Evolutionary conservation across 2,888 invertebrate genomes (phyloP), one percentile per base, ranked within the genome.

Genomic region (Barypeithes pellucidus): DNA sequence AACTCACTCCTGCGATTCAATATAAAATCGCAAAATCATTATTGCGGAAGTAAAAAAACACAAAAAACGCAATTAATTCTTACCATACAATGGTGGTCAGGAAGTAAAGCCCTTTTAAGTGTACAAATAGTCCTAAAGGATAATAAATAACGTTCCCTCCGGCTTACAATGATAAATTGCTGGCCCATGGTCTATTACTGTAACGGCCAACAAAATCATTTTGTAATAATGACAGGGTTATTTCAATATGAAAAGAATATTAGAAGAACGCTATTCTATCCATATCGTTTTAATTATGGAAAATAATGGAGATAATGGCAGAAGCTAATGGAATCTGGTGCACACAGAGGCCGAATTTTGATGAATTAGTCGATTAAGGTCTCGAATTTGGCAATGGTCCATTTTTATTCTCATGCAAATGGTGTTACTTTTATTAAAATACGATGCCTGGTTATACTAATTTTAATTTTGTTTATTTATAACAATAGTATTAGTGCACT

Each of bases 231-330:
- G 79, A 79, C 77, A 69, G 76, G 77, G 73, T 73, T 75, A 84
- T 84, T 84, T 81, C 80, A 83, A 84, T 84, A 84, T 84, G 82
- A 84, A 84, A 83, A 83, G 83, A 83, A 82, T 75, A 76, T 65
- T 62, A 66, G 29, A 73, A 69, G 73, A 69, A 66, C 47, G 74
- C 45, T 45, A 47, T 14, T 61, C 67, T 61, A 57, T 61, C 72
- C 54, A 52, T 72, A 75, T 75, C 69, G 62, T 47, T 70, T 73
- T 75, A 75, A 75, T 75, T 75, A 75, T 68, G 75, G 75, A 75
- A 72, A 69, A 72, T 75, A 75, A 75, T 75, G 65, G 66, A 75
- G 60, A 39, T 75, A 75, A 75, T 75, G 72, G 75, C 61, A 65
- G 68, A 43, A 57, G 68, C 69, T 75, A 75, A 75, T 75, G 75